Evolutionary conservation across 2,113 vertebrate species (phyloP).

Genomic region (Lophura nycthemera): DNA sequence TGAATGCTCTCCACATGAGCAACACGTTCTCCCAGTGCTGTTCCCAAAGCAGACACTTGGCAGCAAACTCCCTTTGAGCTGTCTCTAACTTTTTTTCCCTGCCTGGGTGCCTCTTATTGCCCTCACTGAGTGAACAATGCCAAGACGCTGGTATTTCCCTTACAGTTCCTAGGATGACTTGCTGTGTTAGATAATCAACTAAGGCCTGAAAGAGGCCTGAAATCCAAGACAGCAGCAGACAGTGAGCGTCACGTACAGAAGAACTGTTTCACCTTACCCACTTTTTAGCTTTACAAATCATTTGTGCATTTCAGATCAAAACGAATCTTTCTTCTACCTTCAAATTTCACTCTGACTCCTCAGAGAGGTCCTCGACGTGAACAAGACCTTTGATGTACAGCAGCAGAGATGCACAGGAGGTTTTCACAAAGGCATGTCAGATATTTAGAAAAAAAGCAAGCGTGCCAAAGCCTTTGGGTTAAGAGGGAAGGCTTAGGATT

Average conservation of each 20-base stretch:
- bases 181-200: background rate
- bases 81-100: too few relatives aligned
- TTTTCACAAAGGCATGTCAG: background rate
- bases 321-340: background rate
- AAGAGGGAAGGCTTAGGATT: background rate
- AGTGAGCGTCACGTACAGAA: background rate
- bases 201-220: background rate
- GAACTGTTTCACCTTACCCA: background rate
- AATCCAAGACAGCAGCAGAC: background rate
- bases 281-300: background rate
- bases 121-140: background rate
- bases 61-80: background rate
- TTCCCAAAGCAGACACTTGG: background rate
- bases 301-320: background rate
- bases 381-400: background rate
- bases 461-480: background rate
- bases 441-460: background rate
- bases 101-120: background rate
- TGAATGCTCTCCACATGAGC: fast-evolving
- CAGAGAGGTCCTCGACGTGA: background rate
- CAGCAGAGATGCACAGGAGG: background rate
- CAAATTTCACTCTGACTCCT: background rate
- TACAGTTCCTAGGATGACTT: background rate
- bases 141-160: fast-evolving
- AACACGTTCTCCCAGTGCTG: fast-evolving